Base-by-base conservation (phyloP, 2,797 vertebrate genomes). In the Aselliscus stoliczkanus region DNA sequence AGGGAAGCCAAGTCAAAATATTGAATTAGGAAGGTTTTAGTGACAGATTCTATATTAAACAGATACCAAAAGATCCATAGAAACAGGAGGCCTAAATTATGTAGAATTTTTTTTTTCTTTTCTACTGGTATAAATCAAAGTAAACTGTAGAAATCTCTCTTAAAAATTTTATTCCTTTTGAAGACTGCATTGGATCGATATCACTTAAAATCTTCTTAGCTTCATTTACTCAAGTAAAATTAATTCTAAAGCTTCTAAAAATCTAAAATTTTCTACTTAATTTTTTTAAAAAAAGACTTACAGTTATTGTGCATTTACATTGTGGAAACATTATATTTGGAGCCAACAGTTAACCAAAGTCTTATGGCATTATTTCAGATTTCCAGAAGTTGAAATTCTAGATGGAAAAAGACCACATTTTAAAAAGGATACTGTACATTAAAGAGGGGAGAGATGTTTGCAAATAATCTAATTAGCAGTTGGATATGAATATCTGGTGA, bases 1-100 rank as follows among this genome's bases (percentile, higher is more conserved):
- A 97, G 27, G 62, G 37, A n/a, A 95, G 21, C 31, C 18, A 5
- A 67, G 92, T 87, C 90, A 69, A 96, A 97, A 96, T 96, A 97
- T 84, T 88, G 81, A 97, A 69, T 96, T 29, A 4, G 25, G 17
- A 90, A 83, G 62, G 44, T 31, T n/a, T 90, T 97, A 89, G 94
- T 96, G 54, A 96, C 65, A 81, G 4, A 76, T 88, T 96, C 47
- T 91, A 14, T 94, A 47, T 89, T 96, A 96, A 96, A 44, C 20
- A 75, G 75, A 88, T 72, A 62, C 5, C 27, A 29, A 92, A 21
- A 67, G 44, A 70, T 64, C 90, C 93, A 58, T 85, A 82, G 56
- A 92, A 88, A 87, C 37, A 80, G 3, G 12, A 92, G 34, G 50
- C 52, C 96, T 85, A 23, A 77, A 93, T 93, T 17, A 27, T 96